These are phyloP conservation scores for Conus betulinus DNA, from an alignment of 1,140 invertebrate genomes.

Conservation along the genomic window DNA sequence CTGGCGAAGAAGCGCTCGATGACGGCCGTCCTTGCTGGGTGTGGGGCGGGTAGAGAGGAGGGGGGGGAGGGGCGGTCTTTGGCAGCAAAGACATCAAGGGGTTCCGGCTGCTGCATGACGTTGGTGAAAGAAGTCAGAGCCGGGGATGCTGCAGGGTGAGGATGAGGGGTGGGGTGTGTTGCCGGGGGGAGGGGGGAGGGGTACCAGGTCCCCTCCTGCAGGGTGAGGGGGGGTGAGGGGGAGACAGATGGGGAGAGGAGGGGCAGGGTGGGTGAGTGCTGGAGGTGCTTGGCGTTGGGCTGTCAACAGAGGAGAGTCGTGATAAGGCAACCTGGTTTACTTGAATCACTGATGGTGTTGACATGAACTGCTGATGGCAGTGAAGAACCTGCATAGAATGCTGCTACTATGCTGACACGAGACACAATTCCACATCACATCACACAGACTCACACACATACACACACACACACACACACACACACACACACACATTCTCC, in stretches of 20 bases:
- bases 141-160: not conserved
- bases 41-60: not conserved
- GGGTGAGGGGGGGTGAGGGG: not conserved
- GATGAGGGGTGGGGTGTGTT: not conserved
- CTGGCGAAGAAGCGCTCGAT: constrained; percentile 44
- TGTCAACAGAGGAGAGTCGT: too few relatives aligned
- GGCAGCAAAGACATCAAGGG: not conserved
- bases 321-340: too few relatives aligned
- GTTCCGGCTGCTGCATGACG: not conserved
- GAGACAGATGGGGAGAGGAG: not conserved
- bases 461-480: too few relatives aligned
- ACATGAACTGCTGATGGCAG: too few relatives aligned
- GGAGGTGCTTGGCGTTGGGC: not conserved
- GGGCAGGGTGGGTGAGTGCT: not conserved
- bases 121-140: not conserved
- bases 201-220: too few relatives aligned
- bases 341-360: too few relatives aligned
- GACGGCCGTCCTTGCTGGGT: constrained; percentile 30
- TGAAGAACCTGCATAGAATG: too few relatives aligned
- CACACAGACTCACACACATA: too few relatives aligned
- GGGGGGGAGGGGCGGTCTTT: not conserved
- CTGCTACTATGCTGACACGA: too few relatives aligned
- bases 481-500: too few relatives aligned
- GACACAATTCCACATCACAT: too few relatives aligned
- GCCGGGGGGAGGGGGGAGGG: not conserved